Evolutionary conservation across 2,888 invertebrate species (phyloP), one percentile per base, ranked within the genome.

Genomic region (Himalopsyche tibetana): DNA sequence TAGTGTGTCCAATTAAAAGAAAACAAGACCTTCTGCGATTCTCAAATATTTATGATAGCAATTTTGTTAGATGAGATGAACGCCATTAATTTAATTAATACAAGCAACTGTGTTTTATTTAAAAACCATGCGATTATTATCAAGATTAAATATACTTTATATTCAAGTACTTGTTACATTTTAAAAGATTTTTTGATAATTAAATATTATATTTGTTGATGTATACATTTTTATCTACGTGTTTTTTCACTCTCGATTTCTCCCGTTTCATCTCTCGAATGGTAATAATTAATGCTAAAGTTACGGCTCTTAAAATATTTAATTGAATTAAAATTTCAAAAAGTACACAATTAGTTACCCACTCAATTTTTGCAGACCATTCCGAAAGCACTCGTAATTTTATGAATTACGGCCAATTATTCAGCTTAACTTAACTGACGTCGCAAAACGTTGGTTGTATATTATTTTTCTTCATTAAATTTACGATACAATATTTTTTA

Each of bases 321-420:
- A 63, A 63, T 63, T 63, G 63, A 63, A 63, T 63, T 9, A 63
- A 63, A 63, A 19, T 19, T 19, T 63, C 63, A n/a, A 63, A 63
- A 63, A 63, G 63, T 19, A 63, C 63, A 63, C 19, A 63, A 63
- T 63, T 63, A 63, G 63, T 63, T 63, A 11, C 63, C 63, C 28
- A 63, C 63, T 63, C 63, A 63, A 63, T 63, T 63, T 63, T n/a
- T 63, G 63, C 28, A 28, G 63, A 8, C 63, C 28, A 28, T 63
- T 28, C 63, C 63, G 28, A 63, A 63, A 19, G 63, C 63, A n/a
- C 63, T 63, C 63, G 63, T 19, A 63, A 63, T 63, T 63, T 63
- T 63, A 63, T 63, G 63, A 63, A 63, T 63, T 63, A 63, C 63
- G 63, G 9, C 19, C 63, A 63, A 63, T 63, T 63, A 63, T 28